Evolutionary conservation across 2,888 invertebrate genomes (phyloP), one percentile per base, ranked within the genome.

Genomic region (Andrena minutula): DNA sequence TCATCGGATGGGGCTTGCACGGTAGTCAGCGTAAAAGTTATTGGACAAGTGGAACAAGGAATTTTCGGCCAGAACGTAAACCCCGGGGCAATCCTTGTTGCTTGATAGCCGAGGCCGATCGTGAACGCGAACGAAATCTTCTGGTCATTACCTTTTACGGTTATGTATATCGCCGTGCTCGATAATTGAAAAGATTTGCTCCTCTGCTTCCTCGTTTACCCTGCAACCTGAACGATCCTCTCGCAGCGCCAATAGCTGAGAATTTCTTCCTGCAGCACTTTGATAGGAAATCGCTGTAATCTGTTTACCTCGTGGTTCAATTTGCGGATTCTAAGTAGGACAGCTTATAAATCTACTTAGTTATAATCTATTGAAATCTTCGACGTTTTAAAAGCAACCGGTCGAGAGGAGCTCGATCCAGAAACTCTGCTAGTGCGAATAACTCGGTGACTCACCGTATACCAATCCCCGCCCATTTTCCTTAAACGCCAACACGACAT

Each of bases 111-210:
- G 60, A n/a, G 35, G 32, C 2, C 10, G 47, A 32, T 53, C 58
- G 64, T 65, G 58, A 16, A 28, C 23, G 20, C 2, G 12, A 73
- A 56, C 49, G 53, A 74, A 60, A 75, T 82, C 70, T 70, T 53
- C 63, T n/a, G 64, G 26, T 58, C 56, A 56, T 49, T 68, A 68
- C 64, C 32, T 30, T 75, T 66, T 75, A 79, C 51, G 70, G 61
- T 69, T 69, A 65, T 65, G 56, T 64, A 35, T 35, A 47, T 56
- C n/a, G 63, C 20, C 4, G 5, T 8, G 32, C 16, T 8, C 35
- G 70, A 75, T 75, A 79, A 79, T 71, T 75, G 75, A 75, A 75
- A 71, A 71, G 75, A 70, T 79, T 75, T 69, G 16, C 30, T 53
- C 41, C 32, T 28, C 26, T 2, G 12, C 7, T 23, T 56, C 16